phyloP scores from a whole-genome alignment of 1,140 invertebrate species.

The Oreohelix idahoensis region DNA sequence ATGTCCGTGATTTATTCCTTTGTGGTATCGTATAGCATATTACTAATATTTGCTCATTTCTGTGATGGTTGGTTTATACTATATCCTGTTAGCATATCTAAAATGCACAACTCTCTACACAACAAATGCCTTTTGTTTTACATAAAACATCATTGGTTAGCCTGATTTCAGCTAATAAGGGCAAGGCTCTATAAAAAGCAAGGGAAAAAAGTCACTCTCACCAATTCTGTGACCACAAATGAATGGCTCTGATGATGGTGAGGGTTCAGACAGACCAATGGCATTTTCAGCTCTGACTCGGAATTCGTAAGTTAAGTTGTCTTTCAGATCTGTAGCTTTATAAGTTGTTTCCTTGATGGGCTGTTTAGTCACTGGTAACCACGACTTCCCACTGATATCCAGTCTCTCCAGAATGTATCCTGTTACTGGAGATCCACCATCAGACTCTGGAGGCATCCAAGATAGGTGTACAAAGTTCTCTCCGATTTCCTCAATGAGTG shows the following conservation, averaged over 20 bases:
- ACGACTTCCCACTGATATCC: constrained; percentile 76
- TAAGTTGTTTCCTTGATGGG: constrained; percentile 89
- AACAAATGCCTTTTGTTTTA: no score
- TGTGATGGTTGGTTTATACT: no score
- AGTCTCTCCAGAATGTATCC: constrained; percentile 83
- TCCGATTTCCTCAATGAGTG: constrained; percentile 86
- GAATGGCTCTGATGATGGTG: constrained; percentile 62
- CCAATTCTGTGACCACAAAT: constrained; percentile 88
- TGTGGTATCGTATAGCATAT: no score
- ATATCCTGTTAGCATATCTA: no score
- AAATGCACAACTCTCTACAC: no score
- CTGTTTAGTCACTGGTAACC: constrained; percentile 91
- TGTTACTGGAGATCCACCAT: constrained; percentile 92
- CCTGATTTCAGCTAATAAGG: background rate
- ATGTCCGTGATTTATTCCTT: no score
- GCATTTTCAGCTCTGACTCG: constrained; percentile 97
- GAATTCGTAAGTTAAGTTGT: constrained; percentile 95
- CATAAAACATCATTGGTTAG: no score
- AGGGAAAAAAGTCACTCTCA: constrained; percentile 35
- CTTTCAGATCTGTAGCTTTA: constrained; percentile 84
- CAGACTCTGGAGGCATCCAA: constrained; percentile 97
- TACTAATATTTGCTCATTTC: no score
- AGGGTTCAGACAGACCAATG: constrained; percentile 95
- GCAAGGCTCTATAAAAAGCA: background rate
- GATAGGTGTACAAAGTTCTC: constrained; percentile 94